Conservation (phyloP, 2,797 vertebrate species). For the Rhinichthys osculus region DNA sequence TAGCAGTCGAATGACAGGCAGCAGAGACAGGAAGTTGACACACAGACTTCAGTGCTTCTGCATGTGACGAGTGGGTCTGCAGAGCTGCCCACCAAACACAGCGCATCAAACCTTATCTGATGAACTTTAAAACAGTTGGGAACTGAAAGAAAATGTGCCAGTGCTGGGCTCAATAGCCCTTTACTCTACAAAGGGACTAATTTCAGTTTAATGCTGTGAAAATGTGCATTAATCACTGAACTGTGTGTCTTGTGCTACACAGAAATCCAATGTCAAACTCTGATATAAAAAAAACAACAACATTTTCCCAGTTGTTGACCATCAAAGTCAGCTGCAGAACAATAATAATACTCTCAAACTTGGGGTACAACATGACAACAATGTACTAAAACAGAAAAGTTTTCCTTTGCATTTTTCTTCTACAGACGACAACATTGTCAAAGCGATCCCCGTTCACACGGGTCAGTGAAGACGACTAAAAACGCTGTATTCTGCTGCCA, state of each 20-base stretch:
- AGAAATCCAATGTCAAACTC: not conserved
- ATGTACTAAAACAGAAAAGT: not conserved
- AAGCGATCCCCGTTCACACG: not conserved
- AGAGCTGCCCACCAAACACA: not conserved
- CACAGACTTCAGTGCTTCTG: constrained; percentile 9
- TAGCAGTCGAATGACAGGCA: constrained; percentile 19
- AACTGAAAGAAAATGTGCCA: not conserved
- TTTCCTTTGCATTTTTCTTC: no score
- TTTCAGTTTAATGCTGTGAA: not conserved
- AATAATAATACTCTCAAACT: not conserved
- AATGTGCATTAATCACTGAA: not conserved
- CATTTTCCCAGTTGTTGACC: not conserved
- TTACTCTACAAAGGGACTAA: not conserved
- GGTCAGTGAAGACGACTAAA: not conserved
- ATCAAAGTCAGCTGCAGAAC: not conserved
- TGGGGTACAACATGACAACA: not conserved
- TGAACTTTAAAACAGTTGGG: not conserved
- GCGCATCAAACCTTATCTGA: not conserved
- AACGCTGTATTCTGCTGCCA: no score
- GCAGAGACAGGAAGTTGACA: constrained; percentile 70
- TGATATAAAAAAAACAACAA: no score
- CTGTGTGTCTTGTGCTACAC: not conserved
- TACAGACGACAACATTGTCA: not conserved
- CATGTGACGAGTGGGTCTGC: constrained; percentile 6
- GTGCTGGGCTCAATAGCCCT: not conserved